A percentile compares a stretch with the other conserved stretches of the same genome.
Evolutionary conservation across 2,888 invertebrate genomes (phyloP).

Genomic region (Carabus problematicus): DNA sequence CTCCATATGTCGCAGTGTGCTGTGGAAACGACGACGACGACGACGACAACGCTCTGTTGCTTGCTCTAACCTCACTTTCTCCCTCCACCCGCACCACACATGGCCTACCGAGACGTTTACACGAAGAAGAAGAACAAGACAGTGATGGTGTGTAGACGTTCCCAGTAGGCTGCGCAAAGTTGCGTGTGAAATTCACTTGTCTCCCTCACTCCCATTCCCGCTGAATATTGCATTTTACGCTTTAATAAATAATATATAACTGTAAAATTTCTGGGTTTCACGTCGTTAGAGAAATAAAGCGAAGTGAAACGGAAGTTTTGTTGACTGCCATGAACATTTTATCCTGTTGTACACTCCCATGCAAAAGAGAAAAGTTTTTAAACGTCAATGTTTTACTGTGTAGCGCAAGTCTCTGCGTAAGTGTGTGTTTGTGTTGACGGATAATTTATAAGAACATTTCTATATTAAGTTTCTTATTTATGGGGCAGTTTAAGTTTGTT

Average conservation of each 20-base stretch:
- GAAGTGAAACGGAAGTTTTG: too few species aligned
- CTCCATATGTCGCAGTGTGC: constrained; percentile 6
- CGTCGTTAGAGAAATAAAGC: constrained; percentile 22
- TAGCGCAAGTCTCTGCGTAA: too few species aligned
- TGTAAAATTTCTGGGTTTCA: constrained; percentile 39
- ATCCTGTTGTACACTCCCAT: too few species aligned
- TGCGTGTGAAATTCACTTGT: constrained; percentile 39
- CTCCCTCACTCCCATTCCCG: too few species aligned
- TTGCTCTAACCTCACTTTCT: background rate
- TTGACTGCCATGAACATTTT: too few species aligned
- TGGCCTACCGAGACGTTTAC: background rate
- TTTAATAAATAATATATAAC: constrained; percentile 43
- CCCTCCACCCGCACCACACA: background rate
- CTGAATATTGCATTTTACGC: constrained; percentile 41
- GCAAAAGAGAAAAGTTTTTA: too few species aligned
- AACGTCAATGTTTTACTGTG: too few species aligned
- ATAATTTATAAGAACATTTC: too few species aligned
- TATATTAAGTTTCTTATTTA: too few species aligned
- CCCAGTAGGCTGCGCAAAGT: constrained; percentile 19
- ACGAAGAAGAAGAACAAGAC: background rate
- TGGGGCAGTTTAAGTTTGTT: too few species aligned
- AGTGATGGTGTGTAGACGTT: too few species aligned
- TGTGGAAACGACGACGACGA: constrained; percentile 10
- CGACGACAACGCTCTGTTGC: background rate
- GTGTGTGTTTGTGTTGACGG: too few species aligned